Evolutionary conservation across 2,797 vertebrate genomes (phyloP).

Genomic region (Parauchenoglanis ngamensis): DNA sequence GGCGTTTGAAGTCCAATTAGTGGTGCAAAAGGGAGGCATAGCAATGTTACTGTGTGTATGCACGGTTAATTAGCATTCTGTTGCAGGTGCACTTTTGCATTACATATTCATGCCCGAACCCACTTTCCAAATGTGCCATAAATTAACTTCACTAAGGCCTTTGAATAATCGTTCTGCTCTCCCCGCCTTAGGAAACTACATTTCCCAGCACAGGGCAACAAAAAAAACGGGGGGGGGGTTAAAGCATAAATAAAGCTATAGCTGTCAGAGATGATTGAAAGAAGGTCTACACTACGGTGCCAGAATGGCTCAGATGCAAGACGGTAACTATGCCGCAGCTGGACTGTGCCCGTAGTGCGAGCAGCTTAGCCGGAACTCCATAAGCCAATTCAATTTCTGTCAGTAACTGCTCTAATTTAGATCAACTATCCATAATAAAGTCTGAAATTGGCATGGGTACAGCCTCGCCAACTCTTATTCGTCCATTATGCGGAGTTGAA

Average conservation of each 20-base stretch:
- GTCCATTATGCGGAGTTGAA: conserved; percentile 29
- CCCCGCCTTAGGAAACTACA: conserved; percentile 16
- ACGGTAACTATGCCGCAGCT: conserved; percentile 29
- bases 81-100: conserved; percentile 75
- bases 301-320: conserved; percentile 14
- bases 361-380: conserved; percentile 35
- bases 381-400: conserved; percentile 41
- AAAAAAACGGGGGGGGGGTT: not conserved
- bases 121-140: conserved; percentile 77
- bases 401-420: conserved; percentile 38
- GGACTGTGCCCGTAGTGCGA: not conserved
- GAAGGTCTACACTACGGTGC: not conserved
- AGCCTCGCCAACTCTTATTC: conserved; percentile 31
- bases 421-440: conserved; percentile 46
- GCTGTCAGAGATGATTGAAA: conserved; percentile 25
- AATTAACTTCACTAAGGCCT: conserved; percentile 77
- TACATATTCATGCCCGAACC: conserved; percentile 77
- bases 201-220: not conserved
- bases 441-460: conserved; percentile 23
- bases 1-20: conserved; percentile 71
- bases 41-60: conserved; percentile 30
- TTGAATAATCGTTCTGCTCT: conserved; percentile 34
- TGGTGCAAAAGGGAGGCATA: conserved; percentile 68
- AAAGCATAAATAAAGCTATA: conserved; percentile 16
- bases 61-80: conserved; percentile 78